Percentiles rank a stretch among this genome's conserved stretches.
Conservation (phyloP, 2,797 vertebrate genomes). For the Smutsia gigantea region DNA sequence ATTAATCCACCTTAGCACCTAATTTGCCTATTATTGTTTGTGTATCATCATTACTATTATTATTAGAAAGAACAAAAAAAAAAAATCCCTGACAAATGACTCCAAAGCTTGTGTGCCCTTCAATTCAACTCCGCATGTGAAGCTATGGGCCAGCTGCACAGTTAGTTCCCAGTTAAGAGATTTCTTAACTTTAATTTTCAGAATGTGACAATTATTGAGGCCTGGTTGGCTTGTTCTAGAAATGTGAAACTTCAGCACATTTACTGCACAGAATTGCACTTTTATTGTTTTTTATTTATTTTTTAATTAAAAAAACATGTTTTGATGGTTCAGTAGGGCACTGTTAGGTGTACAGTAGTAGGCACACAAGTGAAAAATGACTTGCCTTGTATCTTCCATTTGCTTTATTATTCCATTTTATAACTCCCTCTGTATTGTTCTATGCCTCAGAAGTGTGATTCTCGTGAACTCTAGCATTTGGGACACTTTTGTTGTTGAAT, state of each 20-base stretch:
- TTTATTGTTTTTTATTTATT: not conserved
- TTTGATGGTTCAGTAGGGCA: not conserved
- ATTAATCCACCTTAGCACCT: not conserved
- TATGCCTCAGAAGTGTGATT: not conserved
- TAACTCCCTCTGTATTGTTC: not conserved
- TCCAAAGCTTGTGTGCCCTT: not conserved
- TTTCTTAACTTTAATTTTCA: not conserved
- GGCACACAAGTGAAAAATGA: not conserved
- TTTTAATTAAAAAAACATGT: not conserved
- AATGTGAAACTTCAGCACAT: not conserved
- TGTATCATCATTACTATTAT: not conserved
- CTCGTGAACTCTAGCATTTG: not conserved
- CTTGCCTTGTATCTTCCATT: not conserved
- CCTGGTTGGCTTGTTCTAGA: not conserved
- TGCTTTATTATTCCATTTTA: not conserved
- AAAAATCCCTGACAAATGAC: not conserved
- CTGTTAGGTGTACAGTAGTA: not conserved
- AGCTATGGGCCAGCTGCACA: fast-evolving
- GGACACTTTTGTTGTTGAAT: not conserved
- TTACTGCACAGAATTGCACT: not conserved
- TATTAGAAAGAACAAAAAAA: not conserved
- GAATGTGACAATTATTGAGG: not conserved
- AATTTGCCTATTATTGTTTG: not conserved
- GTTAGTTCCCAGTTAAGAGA: not conserved
- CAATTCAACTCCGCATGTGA: not conserved